A percentile compares a stretch with the other conserved stretches of the same genome.
These are phyloP conservation scores for Enteromius radiatus DNA, from an alignment of 2,797 vertebrate genomes.

Conservation along the genomic window DNA sequence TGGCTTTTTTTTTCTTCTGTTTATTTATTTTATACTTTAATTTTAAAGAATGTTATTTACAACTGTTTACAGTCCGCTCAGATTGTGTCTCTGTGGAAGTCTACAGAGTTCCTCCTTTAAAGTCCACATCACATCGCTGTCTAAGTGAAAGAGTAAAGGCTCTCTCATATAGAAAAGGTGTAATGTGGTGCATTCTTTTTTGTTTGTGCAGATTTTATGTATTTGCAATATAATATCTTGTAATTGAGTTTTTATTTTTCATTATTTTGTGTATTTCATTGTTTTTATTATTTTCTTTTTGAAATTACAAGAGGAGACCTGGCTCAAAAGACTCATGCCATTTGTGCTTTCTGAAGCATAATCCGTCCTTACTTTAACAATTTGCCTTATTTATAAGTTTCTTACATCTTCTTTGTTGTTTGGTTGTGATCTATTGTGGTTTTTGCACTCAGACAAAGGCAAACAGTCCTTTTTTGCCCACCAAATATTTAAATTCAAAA, in stretches of 20 bases:
- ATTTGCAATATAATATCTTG: not conserved
- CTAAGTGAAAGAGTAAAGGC: not conserved
- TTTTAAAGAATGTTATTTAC: not conserved
- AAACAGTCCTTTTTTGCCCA: conserved; percentile 45
- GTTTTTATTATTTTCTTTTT: not conserved
- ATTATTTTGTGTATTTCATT: not conserved
- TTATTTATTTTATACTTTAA: conserved; percentile 17
- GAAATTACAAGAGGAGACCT: not conserved
- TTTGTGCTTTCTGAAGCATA: not conserved
- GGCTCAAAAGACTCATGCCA: not conserved
- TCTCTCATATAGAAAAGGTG: not conserved
- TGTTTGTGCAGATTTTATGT: not conserved
- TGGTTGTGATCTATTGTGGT: conserved; percentile 4
- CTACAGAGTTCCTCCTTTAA: not conserved
- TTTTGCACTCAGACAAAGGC: conserved; percentile 39
- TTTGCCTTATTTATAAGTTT: conserved; percentile 8
- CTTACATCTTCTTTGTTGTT: conserved; percentile 7
- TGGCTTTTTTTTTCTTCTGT: not conserved
- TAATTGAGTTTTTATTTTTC: not conserved
- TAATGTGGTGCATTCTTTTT: not conserved
- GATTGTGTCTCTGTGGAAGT: not conserved
- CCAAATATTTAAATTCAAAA: conserved; percentile 48
- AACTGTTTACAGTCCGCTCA: conserved; percentile 4
- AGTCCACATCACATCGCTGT: not conserved
- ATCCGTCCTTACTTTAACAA: not conserved